Percentiles rank a stretch among this genome's conserved stretches.
Evolutionary conservation across 2,888 invertebrate genomes (phyloP).

Genomic region (Mimachlamys varia): DNA sequence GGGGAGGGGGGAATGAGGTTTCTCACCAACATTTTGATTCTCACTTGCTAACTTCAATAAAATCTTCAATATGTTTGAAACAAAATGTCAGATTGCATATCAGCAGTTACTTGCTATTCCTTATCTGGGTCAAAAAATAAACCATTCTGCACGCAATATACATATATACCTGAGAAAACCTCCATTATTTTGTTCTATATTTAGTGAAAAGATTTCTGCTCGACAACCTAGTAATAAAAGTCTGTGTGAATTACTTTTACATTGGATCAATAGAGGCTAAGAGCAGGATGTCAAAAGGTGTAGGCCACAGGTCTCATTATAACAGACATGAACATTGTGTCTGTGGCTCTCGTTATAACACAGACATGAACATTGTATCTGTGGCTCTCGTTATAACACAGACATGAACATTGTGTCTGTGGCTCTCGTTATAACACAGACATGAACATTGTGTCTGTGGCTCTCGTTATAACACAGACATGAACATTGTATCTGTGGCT

Average conservation of each 20-base stretch:
- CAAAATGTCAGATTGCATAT: neutral
- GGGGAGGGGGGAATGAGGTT: too few species aligned
- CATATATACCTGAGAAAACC: neutral
- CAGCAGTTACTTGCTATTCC: neutral
- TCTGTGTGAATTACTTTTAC: neutral
- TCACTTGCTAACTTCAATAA: neutral
- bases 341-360: too few species aligned
- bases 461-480: too few species aligned
- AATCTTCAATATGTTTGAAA: neutral
- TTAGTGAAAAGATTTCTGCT: neutral
- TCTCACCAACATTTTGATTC: neutral
- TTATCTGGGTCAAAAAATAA: neutral
- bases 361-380: too few species aligned
- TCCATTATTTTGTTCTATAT: slow-evolving; percentile 1
- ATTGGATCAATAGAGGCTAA: neutral
- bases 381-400: too few species aligned
- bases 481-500: too few species aligned
- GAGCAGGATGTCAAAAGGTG: neutral
- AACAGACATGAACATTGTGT: too few species aligned
- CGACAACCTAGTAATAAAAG: neutral
- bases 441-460: too few species aligned
- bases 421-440: too few species aligned
- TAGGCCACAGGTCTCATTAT: neutral
- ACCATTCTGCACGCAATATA: neutral
- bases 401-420: too few species aligned